Base-by-base conservation (phyloP, 2,113 vertebrate genomes). In the Coregonus clupeaformis region DNA sequence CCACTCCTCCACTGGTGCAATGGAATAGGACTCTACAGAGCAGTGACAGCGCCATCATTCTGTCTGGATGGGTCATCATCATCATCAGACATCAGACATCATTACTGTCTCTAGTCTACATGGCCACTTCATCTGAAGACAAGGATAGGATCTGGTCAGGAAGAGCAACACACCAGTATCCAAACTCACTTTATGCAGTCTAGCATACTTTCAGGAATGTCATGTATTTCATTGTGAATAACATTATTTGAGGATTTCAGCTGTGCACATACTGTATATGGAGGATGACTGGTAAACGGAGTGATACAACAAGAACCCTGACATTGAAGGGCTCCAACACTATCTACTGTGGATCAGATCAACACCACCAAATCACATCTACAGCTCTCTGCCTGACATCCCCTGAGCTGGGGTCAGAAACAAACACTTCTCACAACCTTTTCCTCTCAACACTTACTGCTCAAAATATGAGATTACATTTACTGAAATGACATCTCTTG, bases 1-100 rank as follows among this genome's bases (percentile, higher is more conserved):
- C 80, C 80, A 74, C 79, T 85, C 78, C 29, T 59, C 60, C 66
- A 75, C 71, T 72, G 75, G 73, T 65, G 36, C 57, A 60, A 60
- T 22, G 57, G 57, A 60, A 9, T 60, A 22, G 57, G n/a, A 22
- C 20, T 22, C 57, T 60, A 22, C 57, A 68, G 49, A 69, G 63
- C 65, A 79, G 69, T 22, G 30, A 69, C 55, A 47, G 67, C n/a
- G 68, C 52, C 75, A 30, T 76, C 70, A 65, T 32, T 71, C 68
- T 49, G 68, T 13, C 80, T 29, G 65, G 64, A 30, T 36, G 45
- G 66, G 70, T 64, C 78, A 75, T 65, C 57, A 64, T 24, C 24
- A 57, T 59, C 55, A 63, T 14, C 13, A 57, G 49, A 27, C 49
- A 20, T 14, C 13, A 57, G 49, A 27, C 49, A 20, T 57, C 69